Evolutionary conservation across 1,140 invertebrate genomes (phyloP), one percentile per base, ranked within the genome.

Genomic region (Aricia agestis): DNA sequence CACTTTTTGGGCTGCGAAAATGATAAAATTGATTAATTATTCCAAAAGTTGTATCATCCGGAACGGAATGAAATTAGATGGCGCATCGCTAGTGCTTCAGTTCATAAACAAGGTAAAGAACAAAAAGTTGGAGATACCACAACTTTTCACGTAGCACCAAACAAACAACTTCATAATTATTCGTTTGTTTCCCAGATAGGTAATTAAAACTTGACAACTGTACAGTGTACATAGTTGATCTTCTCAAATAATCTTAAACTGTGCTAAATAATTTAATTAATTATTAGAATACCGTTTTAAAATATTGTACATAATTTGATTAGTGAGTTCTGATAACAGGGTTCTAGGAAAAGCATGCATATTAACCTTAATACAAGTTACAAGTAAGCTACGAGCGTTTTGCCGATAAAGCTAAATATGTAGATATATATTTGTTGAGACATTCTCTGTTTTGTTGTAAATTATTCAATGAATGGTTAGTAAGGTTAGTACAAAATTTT

Each of bases 141-240:
- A 87, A 86, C 70, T 86, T 87, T 85, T 76, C 80, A 82, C 83
- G 81, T 85, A 78, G 70, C 71, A 78, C 69, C 74, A 78, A 81
- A 79, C 71, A 78, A 82, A 82, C 77, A 77, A 85, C 78, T 84
- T 84, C 74, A 76, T 86, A 85, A 87, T 87, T 84, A 85, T 87
- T 83, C 82, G 79, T 82, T 82, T 76, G 71, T 73, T 76, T 69
- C 78, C 57, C 74, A 78, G 69, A 69, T 71, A 76, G 80, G 78
- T 81, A 83, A 85, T 83, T 83, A 75, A 80, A 83, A 78, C 78
- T 78, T 78, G 85, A 79, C 79, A 82, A 82, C 72, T 75, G 68
- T 80, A 85, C 80, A 25, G 71, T 75, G 68, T 80, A 85, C 80
- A 74, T 68, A 78, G 45, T 52, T 52, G 45, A 52, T 52, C 45